Base-by-base conservation (phyloP, 2,888 invertebrate species). In the Drosophila macrospina region DNA sequence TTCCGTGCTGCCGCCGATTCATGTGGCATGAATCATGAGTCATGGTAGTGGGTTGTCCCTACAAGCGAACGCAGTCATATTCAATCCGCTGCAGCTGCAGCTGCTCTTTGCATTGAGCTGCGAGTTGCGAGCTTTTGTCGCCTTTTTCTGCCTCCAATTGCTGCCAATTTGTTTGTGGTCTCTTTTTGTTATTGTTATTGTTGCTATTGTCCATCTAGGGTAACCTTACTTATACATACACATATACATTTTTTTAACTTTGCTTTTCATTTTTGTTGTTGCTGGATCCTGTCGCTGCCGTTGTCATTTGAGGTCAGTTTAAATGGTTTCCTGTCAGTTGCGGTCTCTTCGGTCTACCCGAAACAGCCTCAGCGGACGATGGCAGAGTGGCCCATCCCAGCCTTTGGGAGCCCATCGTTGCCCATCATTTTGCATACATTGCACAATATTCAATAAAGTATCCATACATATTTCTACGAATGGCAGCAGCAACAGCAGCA, bases 321-420 rank as follows among this genome's bases (percentile, higher is more conserved):
- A 87, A 89, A 89, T 84, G 89, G 89, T 89, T 89, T 87, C 87
- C 84, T 87, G 89, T 89, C 89, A 87, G 87, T 78, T 74, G 84
- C 39, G 89, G 89, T 87, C 71, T 78, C 36, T 51, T 81, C 68
- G 85, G 89, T 84, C 84, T 77, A 80, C 81, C 87, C 66, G 60
- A 61, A 68, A 57, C 52, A 59, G 68, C 73, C 59, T 32, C 50
- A 37, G 20, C 10, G 30, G 32, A 30, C 30, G 47, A n/a, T 34
- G 52, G 50, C 59, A 48, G 28, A 28, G 28, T 28, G 13, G 32
- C 39, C 52, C 36, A 47, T 42, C 36, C 42, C 42, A 66, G 39
- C 39, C 48, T 24, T 11, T 24, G 60, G 16, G n/a, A 64, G 55
- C 39, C 47, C 20, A 26, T 4, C 5, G 47, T 44, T 28, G 54